These are phyloP conservation scores for Leucophenga varia DNA, from an alignment of 1,140 invertebrate species.

Conservation along the genomic window DNA sequence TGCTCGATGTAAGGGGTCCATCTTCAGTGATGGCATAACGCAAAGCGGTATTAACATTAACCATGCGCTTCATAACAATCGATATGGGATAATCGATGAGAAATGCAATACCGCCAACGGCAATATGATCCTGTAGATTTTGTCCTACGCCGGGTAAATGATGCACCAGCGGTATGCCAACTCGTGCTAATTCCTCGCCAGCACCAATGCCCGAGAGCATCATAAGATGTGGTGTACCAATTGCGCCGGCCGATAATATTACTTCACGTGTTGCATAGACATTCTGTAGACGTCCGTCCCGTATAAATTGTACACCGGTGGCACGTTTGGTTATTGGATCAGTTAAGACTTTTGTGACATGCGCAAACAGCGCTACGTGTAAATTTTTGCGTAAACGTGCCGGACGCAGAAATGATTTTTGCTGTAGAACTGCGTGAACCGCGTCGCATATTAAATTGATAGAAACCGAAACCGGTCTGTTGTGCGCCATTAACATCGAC, in stretches of 20 bases:
- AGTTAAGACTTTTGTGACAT: conserved; percentile 76
- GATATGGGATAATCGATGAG: conserved; percentile 77
- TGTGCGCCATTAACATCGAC: conserved; percentile 75
- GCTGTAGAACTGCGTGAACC: conserved; percentile 75
- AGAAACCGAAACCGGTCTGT: conserved; percentile 79
- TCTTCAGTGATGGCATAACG: conserved; percentile 76
- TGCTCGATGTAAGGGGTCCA: conserved; percentile 78
- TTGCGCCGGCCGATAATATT: conserved; percentile 75
- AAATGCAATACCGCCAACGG: conserved; percentile 76
- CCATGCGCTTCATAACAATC: conserved; percentile 71
- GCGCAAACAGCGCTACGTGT: conserved; percentile 72
- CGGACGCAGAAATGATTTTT: conserved; percentile 78
- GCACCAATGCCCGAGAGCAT: conserved; percentile 86
- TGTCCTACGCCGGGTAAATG: conserved; percentile 76
- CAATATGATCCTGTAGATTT: conserved; percentile 84
- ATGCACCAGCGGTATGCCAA: conserved; percentile 68
- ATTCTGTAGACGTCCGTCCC: conserved; percentile 65
- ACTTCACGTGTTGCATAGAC: conserved; percentile 76
- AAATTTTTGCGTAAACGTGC: conserved; percentile 72
- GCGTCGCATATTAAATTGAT: conserved; percentile 79
- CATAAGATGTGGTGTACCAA: conserved; percentile 77
- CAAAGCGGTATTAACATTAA: conserved; percentile 75
- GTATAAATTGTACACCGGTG: conserved; percentile 76
- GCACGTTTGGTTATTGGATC: conserved; percentile 69
- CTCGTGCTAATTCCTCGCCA: conserved; percentile 65